Evolutionary conservation across 1,140 invertebrate species (phyloP), one percentile per base, ranked within the genome.

Genomic region (Drosophila micromelanica): DNA sequence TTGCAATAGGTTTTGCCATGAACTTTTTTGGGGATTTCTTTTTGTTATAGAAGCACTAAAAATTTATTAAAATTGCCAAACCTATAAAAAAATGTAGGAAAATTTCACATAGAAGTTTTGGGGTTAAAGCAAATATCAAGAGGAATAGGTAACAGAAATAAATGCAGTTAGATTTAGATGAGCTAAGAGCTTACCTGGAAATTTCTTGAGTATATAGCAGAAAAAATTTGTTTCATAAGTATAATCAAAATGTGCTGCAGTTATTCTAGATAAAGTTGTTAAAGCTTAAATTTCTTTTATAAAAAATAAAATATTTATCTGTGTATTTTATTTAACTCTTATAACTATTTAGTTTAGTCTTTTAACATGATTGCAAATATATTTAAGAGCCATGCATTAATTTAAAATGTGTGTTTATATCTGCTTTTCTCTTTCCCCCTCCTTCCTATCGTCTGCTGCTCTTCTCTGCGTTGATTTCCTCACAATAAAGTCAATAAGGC

Each of bases 401-500:
- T 60, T 75, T 65, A 42, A 40, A 60, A 51, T 56, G 59, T 73
- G 57, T 75, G n/a, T 69, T 75, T 46, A 57, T 79, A 61, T 79
- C 32, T 69, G 76, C 43, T 62, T 68, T 78, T 56, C 17, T 78
- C 59, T 60, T 27, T 27, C 1, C 27, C 6, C 35, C 38, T n/a
- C 40, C 38, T 37, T 48, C 38, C 32, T 48, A 48, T 38, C 12
- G 9, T n/a, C 32, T 20, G 9, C 27, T 70, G 27, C 27, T 46
- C 13, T 13, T 3, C n/a, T 43, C 43, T 9, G n/a, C 46, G 54
- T 32, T 52, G 57, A 76, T 76, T 84, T 84, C 43, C 30, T 59
- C 35, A 57, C 76, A 84, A 78, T 82, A 82, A 82, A 84, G 75
- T 76, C 76, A 77, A 82, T 82, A 82, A 82, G 70, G 80, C 75